These are phyloP conservation scores for Dendropsophus ebraccatus DNA, from an alignment of 2,113 vertebrate species.

Conservation along the genomic window DNA sequence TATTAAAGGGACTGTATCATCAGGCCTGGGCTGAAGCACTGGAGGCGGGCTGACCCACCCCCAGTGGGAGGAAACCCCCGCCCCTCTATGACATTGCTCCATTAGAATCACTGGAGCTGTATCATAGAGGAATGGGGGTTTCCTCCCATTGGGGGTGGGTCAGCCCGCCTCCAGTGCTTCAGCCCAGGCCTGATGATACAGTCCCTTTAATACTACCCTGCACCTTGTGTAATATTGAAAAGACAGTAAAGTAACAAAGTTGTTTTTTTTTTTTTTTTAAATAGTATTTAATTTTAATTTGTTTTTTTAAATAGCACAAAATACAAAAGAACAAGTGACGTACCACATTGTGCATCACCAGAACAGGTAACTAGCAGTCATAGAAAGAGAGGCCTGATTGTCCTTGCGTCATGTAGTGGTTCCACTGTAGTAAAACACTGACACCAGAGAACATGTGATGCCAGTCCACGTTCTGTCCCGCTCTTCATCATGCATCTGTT, in stretches of 20 bases:
- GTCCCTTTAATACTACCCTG: no score
- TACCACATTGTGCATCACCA: slow-evolving; percentile 4
- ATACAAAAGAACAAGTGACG: slow-evolving; percentile 26
- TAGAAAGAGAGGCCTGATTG: slow-evolving; percentile 8
- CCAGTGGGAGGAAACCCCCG: no score
- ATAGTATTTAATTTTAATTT: slow-evolving; percentile 38
- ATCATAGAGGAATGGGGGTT: no score
- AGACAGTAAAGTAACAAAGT: no score
- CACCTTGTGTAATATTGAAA: no score
- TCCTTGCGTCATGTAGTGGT: neutral
- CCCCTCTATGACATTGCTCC: no score
- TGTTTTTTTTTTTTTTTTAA: neutral
- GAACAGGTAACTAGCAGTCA: slow-evolving; percentile 14
- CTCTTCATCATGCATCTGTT: slow-evolving; percentile 8
- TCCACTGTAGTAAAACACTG: neutral
- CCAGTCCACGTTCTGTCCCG: neutral
- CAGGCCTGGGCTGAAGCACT: no score
- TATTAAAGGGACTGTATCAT: neutral
- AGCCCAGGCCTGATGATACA: no score
- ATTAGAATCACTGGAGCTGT: no score
- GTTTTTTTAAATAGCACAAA: slow-evolving; percentile 53
- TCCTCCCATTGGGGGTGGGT: no score
- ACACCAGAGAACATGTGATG: neutral
- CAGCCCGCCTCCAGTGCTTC: no score
- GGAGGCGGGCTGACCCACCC: no score